Evolutionary conservation across 2,797 vertebrate genomes (phyloP), one percentile per base, ranked within the genome.

Genomic region (Xenopus petersii): DNA sequence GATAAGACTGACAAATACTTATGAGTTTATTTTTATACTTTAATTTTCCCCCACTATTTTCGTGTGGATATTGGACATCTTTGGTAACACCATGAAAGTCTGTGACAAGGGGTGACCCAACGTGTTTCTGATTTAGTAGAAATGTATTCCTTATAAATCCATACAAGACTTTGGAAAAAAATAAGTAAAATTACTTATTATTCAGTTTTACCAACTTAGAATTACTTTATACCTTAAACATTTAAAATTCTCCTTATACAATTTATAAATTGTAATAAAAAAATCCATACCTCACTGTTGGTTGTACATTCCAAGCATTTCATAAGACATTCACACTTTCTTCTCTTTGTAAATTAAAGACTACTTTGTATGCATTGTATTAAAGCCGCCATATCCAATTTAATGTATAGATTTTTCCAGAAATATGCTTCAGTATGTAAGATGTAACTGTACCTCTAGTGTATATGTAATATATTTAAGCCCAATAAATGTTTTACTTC

Each of bases 391-490:
- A 94, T 98, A 98, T 97, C 95, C 91, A 94, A 95, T 97, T 96
- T 98, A 98, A 96, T 98, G 97, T 99, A 98, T 99, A 98, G 96
- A 96, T 98, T 98, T 21, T 97, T 98, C 95, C 94, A 98, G 97
- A 60, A 98, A 96, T 92, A 97, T 98, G 94, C 93, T 96, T 94
- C 93, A 97, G 94, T 96, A 98, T 96, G 97, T 98, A 98, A 98
- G 95, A 97, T 96, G 92, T 97, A 98, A 97, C 94, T 95, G 95
- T 99, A 98, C 96, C 95, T 94, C 95, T 99, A 98, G 98, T 96
- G 95, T 98, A 98, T 97, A 98, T 98, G 97, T 98, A 98, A 98
- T 99, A 98, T 99, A 98, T 98, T 99, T 99, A 99, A 98, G 97
- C 98, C 91, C 98, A 99, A 98, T 98, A 99, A 98, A 99, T 98